Conservation (phyloP, 2,797 vertebrate genomes). For the Pipistrellus pygmaeus region DNA sequence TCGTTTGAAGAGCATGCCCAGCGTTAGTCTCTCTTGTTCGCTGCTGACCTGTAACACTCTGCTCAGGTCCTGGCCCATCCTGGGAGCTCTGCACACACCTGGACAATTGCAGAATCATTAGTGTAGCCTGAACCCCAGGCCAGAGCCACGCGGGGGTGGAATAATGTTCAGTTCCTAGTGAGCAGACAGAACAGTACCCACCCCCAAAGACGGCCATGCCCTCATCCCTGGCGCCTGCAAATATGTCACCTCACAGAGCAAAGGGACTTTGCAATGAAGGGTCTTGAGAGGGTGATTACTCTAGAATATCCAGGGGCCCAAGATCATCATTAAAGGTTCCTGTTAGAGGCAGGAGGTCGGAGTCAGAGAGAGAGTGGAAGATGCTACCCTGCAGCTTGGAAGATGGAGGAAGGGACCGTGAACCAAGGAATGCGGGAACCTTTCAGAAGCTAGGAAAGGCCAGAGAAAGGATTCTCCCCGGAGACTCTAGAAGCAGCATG, state of each 20-base stretch:
- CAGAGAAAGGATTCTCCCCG: not conserved
- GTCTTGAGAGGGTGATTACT: not conserved
- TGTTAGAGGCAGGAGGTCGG: not conserved
- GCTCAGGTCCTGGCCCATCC: rapidly evolving
- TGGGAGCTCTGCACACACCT: not conserved
- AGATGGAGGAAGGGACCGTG: not conserved
- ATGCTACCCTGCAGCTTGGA: not conserved
- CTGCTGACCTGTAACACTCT: not conserved
- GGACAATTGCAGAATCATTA: not conserved
- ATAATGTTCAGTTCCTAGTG: too few species aligned
- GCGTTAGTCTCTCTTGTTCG: not conserved
- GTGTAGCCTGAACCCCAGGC: not conserved
- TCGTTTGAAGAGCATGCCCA: not conserved
- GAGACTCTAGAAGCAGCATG: not conserved
- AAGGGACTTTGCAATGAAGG: not conserved
- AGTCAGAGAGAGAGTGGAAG: not conserved
- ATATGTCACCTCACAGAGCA: not conserved
- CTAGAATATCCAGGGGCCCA: not conserved
- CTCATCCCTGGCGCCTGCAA: not conserved
- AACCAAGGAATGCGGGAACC: not conserved
- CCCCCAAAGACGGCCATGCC: not conserved
- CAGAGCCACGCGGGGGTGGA: not conserved
- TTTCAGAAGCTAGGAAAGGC: not conserved
- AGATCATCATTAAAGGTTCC: not conserved
- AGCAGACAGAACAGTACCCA: not conserved